Percentiles rank a stretch among this genome's conserved stretches.
These are phyloP conservation scores for Nycticorax nycticorax DNA, from an alignment of 2,113 vertebrate species.

Conservation along the genomic window DNA sequence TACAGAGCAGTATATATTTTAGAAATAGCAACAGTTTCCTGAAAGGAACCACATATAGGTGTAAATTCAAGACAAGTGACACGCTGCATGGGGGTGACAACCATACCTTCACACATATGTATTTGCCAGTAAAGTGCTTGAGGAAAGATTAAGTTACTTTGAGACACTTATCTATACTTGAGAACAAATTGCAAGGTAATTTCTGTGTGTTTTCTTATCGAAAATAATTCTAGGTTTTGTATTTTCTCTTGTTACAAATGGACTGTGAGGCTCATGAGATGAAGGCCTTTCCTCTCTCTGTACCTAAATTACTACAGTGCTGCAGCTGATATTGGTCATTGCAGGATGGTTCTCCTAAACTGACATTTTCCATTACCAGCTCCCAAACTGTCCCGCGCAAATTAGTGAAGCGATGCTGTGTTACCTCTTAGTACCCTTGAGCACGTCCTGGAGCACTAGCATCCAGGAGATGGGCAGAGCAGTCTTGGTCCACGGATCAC, in stretches of 20 bases:
- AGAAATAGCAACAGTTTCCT: not conserved
- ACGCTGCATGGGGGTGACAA: not conserved
- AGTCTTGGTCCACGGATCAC: not conserved
- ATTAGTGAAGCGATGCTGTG: fast-evolving
- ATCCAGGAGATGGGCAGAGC: not conserved
- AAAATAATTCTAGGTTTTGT: not conserved
- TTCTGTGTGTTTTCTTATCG: not conserved
- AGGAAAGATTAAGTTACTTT: not conserved
- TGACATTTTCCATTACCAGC: not conserved
- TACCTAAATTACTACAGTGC: not conserved
- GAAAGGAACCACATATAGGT: not conserved
- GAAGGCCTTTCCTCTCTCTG: not conserved
- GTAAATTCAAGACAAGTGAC: not conserved
- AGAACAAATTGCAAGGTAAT: not conserved
- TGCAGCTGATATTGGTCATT: not conserved
- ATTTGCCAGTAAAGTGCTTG: not conserved
- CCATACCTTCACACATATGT: not conserved
- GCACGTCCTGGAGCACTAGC: not conserved
- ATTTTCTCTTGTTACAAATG: not conserved
- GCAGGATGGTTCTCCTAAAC: not conserved
- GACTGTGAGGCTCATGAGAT: not conserved
- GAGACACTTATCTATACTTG: not conserved
- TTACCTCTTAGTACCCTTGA: not conserved
- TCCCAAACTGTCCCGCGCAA: not conserved
- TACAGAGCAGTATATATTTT: not conserved